phyloP scores from a whole-genome alignment of 2,797 vertebrate species.

The Thaleichthys pacificus region DNA sequence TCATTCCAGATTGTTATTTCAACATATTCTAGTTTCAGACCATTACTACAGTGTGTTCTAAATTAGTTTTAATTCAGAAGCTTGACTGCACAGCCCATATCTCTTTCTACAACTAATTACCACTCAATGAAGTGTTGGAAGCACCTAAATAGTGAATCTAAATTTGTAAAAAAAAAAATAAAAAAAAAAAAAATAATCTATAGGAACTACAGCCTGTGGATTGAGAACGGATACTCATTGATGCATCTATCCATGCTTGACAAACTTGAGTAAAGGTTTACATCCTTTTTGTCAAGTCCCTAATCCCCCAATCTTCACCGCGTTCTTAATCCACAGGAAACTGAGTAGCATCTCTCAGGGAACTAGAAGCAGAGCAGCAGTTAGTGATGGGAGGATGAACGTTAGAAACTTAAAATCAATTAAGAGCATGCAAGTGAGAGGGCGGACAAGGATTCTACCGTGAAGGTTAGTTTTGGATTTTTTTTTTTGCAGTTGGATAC shows the following conservation, averaged over 20 bases:
- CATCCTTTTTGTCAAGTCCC: background rate
- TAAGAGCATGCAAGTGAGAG: constrained; percentile 57
- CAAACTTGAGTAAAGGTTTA: background rate
- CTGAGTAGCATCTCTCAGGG: constrained; percentile 44
- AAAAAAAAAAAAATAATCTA: background rate
- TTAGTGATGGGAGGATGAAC: constrained; percentile 66
- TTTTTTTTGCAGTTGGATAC: constrained; percentile 78
- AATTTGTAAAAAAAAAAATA: constrained; percentile 8
- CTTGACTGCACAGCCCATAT: constrained; percentile 10
- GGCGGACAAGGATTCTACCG: constrained; percentile 57
- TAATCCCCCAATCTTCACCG: constrained; percentile 27
- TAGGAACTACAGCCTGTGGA: constrained; percentile 59
- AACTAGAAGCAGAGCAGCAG: constrained; percentile 37
- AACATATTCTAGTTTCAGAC: background rate
- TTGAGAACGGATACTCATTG: constrained; percentile 62
- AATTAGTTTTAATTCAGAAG: constrained; percentile 6
- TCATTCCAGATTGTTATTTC: background rate
- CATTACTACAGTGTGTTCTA: background rate
- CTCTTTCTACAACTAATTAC: background rate
- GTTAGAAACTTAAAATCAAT: constrained; percentile 39
- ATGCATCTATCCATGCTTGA: background rate
- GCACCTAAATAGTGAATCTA: background rate
- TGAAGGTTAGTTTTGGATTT: constrained; percentile 61
- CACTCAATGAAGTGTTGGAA: background rate
- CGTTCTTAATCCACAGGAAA: constrained; percentile 72